Evolutionary conservation across 2,888 invertebrate species (phyloP), one percentile per base, ranked within the genome.

Genomic region (Lepidonotus clava): DNA sequence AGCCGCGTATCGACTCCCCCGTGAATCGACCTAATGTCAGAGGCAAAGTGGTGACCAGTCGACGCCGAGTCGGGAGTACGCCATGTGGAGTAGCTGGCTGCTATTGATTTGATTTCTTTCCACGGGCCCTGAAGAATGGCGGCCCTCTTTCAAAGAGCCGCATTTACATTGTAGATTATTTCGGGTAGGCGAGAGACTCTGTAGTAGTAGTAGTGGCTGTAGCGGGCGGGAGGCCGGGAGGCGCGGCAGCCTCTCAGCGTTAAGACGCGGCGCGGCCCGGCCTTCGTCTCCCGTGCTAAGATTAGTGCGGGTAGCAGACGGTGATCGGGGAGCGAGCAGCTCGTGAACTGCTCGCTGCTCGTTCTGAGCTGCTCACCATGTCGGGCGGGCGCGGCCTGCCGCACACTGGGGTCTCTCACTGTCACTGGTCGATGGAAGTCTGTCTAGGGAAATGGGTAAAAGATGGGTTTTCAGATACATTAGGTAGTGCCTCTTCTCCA

Each of bases 81-180:
- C 1, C 8, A 71, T 71, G 71, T 34, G 36, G 38, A 71, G 71
- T 71, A 34, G 24, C 71, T 71, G 14, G 36, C 71, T n/a, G 38
- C 8, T 71, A 71, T 71, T 71, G 71, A 71, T 71, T 71, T 71
- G 71, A 71, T 71, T 71, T 71, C 71, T 71, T 71, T 2, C 2
- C 14, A 5, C 4, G 71, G 71, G 14, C 14, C 21, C 36, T 71
- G 71, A 71, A 34, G 71, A 71, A 71, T 71, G 36, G 71, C 8
- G 71, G 18, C n/a, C 36, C n/a, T n/a, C n/a, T n/a, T 71, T 71
- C 71, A 71, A 36, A 1, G 71, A 1, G 71, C n/a, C 11, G 66
- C 36, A 61, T 28, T n/a, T n/a, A n/a, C n/a, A n/a, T n/a, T n/a
- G n/a, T n/a, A n/a, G 28, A 1, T 32, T 28, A 32, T 28, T n/a